A percentile compares a stretch with the other conserved stretches of the same genome.
phyloP scores from a whole-genome alignment of 2,888 invertebrate species.

The Amphimallon solstitiale region DNA sequence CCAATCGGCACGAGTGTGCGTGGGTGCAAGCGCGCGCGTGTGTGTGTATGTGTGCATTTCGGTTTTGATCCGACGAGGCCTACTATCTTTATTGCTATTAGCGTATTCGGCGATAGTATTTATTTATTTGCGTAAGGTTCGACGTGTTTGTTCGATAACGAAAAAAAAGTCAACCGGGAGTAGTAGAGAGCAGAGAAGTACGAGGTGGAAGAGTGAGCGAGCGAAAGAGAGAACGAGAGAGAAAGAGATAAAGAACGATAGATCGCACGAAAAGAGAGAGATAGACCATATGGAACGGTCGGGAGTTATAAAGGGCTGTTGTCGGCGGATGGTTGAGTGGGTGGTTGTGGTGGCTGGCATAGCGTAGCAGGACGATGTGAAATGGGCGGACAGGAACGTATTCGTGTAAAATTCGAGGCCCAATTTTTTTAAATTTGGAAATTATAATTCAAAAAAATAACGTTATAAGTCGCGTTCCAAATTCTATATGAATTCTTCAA shows the following conservation, averaged over 20 bases:
- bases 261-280: neutral
- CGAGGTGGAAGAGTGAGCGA: neutral
- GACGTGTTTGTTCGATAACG: conserved; percentile 32
- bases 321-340: conserved; percentile 33
- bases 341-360: conserved; percentile 38
- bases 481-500: too few species aligned
- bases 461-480: too few species aligned
- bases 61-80: too few species aligned
- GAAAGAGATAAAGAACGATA: neutral
- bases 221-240: neutral
- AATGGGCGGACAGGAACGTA: neutral
- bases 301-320: conserved; percentile 18
- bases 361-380: conserved; percentile 18
- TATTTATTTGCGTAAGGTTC: conserved; percentile 21
- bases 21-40: too few species aligned
- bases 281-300: conserved; percentile 5
- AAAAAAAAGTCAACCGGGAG: neutral
- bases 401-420: neutral
- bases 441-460: too few species aligned
- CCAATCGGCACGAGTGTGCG: too few species aligned
- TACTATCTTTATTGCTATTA: neutral
- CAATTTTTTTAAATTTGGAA: too few species aligned
- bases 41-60: too few species aligned
- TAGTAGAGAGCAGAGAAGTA: neutral
- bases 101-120: neutral